Evolutionary conservation across 2,888 invertebrate species (phyloP).

Genomic region (Drosophila histrio): DNA sequence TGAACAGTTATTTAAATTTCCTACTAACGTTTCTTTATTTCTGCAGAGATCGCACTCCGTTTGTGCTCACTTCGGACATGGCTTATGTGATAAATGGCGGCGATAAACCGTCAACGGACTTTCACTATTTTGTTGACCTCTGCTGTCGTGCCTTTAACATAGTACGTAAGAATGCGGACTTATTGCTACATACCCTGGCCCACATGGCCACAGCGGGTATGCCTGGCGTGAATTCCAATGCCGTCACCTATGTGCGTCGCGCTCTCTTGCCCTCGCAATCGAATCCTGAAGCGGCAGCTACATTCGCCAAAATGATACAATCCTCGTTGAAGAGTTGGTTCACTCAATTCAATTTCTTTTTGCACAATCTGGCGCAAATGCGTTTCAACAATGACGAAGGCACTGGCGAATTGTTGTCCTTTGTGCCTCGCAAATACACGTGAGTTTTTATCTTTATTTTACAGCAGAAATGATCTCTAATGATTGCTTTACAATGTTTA

Average conservation of each 20-base stretch:
- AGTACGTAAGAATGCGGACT: slow-evolving; percentile 94
- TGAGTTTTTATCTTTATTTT: slow-evolving; percentile 85
- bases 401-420: slow-evolving; percentile 92
- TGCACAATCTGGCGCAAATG: slow-evolving; percentile 97
- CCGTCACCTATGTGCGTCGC: slow-evolving; percentile 95
- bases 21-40: neutral
- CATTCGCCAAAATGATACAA: slow-evolving; percentile 97
- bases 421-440: slow-evolving; percentile 97
- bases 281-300: slow-evolving; percentile 98
- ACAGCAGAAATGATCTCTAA: neutral
- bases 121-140: slow-evolving; percentile 98
- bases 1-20: neutral
- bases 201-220: slow-evolving; percentile 86
- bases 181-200: slow-evolving; percentile 95
- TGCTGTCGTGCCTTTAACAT: slow-evolving; percentile 99
- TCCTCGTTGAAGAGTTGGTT: slow-evolving; percentile 96
- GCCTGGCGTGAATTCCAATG: slow-evolving; percentile 92
- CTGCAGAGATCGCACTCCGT: slow-evolving; percentile 96
- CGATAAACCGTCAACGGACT: slow-evolving; percentile 95
- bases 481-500: slow-evolving; percentile 26
- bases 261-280: slow-evolving; percentile 94
- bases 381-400: slow-evolving; percentile 95
- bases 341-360: slow-evolving; percentile 98
- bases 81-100: slow-evolving; percentile 99
- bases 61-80: slow-evolving; percentile 99